A percentile compares a stretch with the other conserved stretches of the same genome.
These are phyloP conservation scores for Heliconius sara DNA, from an alignment of 2,888 invertebrate genomes.

Conservation along the genomic window DNA sequence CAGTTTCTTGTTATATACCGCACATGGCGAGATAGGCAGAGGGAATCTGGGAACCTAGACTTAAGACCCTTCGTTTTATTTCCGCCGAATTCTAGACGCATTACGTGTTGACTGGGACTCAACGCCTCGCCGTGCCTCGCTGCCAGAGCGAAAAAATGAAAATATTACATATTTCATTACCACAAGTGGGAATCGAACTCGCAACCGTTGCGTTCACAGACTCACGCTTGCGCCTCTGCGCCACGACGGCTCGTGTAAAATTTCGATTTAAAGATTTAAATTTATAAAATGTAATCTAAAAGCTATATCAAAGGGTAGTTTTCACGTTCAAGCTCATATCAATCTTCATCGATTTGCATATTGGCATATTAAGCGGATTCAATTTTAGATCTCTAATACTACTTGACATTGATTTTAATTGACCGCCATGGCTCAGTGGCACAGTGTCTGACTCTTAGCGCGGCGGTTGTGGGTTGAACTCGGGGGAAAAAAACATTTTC, in stretches of 20 bases:
- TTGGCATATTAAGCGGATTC: conserved; percentile 15
- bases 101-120: neutral
- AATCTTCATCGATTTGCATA: conserved; percentile 19
- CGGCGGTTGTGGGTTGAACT: neutral
- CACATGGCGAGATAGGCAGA: neutral
- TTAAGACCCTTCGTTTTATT: neutral
- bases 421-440: neutral
- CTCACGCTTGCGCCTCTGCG: neutral
- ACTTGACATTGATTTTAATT: conserved; percentile 1
- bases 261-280: neutral
- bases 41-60: neutral
- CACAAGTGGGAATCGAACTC: too few species aligned
- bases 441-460: neutral
- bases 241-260: neutral
- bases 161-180: neutral
- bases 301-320: neutral
- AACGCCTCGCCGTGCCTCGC: too few species aligned
- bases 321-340: conserved; percentile 8
- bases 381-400: conserved; percentile 5
- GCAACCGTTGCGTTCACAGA: too few species aligned
- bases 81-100: neutral
- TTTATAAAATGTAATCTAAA: conserved; percentile 2
- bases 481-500: neutral
- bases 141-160: too few species aligned
- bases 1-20: neutral